Evolutionary conservation across 1,140 invertebrate genomes (phyloP).

Genomic region (Eupristina koningsbergeri): DNA sequence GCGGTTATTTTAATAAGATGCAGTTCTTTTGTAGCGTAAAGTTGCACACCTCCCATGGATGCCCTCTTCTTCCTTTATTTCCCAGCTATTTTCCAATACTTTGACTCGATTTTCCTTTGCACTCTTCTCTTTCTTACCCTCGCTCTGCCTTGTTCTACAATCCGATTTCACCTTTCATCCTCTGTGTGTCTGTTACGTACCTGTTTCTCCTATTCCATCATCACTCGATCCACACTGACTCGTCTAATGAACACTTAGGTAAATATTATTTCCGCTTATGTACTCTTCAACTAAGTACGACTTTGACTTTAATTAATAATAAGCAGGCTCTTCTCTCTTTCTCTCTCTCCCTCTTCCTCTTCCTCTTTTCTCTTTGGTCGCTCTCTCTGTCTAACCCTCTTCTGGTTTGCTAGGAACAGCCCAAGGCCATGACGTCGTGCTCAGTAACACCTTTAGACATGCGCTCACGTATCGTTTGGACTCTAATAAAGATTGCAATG

Average conservation of each 20-base stretch:
- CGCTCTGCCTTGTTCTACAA: conserved; percentile 21
- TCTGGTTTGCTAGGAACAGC: not conserved
- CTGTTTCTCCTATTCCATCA: conserved; percentile 12
- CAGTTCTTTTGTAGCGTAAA: conserved; percentile 67
- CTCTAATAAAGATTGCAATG: conserved; percentile 8
- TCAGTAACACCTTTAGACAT: not conserved
- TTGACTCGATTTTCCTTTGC: not conserved
- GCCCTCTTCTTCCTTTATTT: not conserved
- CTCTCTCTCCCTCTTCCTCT: conserved; percentile 3
- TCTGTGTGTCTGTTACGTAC: conserved; percentile 12
- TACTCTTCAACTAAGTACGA: conserved; percentile 71
- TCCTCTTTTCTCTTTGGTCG: too few relatives aligned
- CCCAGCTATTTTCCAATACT: not conserved
- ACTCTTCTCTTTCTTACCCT: not conserved
- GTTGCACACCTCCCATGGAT: not conserved
- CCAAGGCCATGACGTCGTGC: not conserved
- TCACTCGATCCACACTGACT: conserved; percentile 47
- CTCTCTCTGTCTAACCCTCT: not conserved
- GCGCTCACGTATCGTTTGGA: not conserved
- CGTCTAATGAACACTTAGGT: conserved; percentile 71
- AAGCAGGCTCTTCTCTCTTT: conserved; percentile 58
- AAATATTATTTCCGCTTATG: conserved; percentile 74
- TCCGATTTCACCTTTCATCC: too few relatives aligned
- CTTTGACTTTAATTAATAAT: conserved; percentile 73
- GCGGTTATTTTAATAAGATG: conserved; percentile 72